phyloP scores from a whole-genome alignment of 2,797 vertebrate species.

The Lepilemur ruficaudatus region DNA sequence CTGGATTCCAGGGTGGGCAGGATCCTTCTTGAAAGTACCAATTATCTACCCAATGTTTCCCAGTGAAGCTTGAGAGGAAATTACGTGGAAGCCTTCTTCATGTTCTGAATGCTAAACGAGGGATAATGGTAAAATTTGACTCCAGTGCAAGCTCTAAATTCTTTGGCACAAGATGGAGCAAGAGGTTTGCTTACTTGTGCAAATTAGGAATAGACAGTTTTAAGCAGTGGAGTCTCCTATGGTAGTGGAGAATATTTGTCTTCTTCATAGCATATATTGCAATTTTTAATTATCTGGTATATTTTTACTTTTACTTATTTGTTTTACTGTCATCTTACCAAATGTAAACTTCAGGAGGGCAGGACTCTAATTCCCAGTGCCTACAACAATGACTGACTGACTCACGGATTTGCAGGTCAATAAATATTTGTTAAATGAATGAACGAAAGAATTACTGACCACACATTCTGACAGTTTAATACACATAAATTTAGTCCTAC shows the following conservation, averaged over 20 bases:
- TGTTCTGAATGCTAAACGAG: not conserved
- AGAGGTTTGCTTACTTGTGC: not conserved
- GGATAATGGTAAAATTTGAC: not conserved
- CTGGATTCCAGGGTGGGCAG: not conserved
- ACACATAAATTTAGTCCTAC: not conserved
- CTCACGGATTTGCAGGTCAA: not conserved
- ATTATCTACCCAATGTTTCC: conserved; percentile 4
- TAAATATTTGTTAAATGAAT: not conserved
- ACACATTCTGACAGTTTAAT: not conserved
- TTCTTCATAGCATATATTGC: not conserved
- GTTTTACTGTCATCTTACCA: not conserved
- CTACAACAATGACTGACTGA: not conserved
- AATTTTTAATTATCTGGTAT: not conserved
- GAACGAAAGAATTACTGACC: not conserved
- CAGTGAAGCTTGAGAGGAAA: not conserved
- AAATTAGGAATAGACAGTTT: not conserved
- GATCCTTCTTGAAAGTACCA: not conserved
- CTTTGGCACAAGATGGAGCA: not conserved
- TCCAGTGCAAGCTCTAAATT: conserved; percentile 16
- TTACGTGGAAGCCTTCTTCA: not conserved
- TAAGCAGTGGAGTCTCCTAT: not conserved
- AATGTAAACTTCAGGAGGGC: not conserved
- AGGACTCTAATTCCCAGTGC: not conserved
- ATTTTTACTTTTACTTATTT: not conserved
- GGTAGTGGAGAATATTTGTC: not conserved